phyloP scores from a whole-genome alignment of 2,113 vertebrate genomes.

The Hippocampus mohnikei region DNA sequence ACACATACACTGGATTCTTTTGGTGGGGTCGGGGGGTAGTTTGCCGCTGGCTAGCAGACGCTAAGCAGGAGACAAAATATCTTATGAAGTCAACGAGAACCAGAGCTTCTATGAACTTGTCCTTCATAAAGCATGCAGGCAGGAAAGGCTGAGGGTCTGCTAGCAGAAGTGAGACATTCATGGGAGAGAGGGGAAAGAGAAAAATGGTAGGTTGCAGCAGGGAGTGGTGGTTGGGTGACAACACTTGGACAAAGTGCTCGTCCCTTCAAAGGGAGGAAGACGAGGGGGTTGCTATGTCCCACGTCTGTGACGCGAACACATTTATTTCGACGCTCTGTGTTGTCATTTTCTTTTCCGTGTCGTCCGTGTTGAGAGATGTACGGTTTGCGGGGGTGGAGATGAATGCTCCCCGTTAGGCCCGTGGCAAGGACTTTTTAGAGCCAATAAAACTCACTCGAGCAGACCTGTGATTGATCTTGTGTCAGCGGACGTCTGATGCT shows the following conservation, averaged over 20 bases:
- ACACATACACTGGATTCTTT: slow-evolving; percentile 2
- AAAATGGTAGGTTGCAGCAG: neutral
- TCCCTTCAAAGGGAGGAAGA: slow-evolving; percentile 54
- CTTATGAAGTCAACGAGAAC: slow-evolving; percentile 63
- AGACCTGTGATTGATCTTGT: slow-evolving; percentile 54
- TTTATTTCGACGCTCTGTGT: slow-evolving; percentile 36
- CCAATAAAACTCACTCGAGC: slow-evolving; percentile 47
- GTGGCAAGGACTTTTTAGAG: slow-evolving; percentile 53
- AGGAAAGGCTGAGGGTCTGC: slow-evolving; percentile 35
- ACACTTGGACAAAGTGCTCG: slow-evolving; percentile 27
- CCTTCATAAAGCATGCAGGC: slow-evolving; percentile 63
- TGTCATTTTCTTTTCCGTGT: slow-evolving; percentile 63
- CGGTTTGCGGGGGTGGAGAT: slow-evolving; percentile 46
- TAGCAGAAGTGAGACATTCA: slow-evolving; percentile 37
- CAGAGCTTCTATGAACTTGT: slow-evolving; percentile 66
- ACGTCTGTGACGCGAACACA: slow-evolving; percentile 52
- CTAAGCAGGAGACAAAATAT: slow-evolving; percentile 65
- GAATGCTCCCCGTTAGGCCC: slow-evolving; percentile 45
- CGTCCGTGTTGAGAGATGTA: slow-evolving; percentile 34
- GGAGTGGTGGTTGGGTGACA: slow-evolving; percentile 5
- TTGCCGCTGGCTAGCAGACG: slow-evolving; percentile 35
- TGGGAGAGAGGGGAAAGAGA: slow-evolving; percentile 6
- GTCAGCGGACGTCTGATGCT: slow-evolving; percentile 20
- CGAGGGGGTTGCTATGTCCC: slow-evolving; percentile 51
- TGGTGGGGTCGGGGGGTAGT: neutral